Evolutionary conservation across 2,113 vertebrate genomes (phyloP).

Genomic region (Odobenus rosmarus): DNA sequence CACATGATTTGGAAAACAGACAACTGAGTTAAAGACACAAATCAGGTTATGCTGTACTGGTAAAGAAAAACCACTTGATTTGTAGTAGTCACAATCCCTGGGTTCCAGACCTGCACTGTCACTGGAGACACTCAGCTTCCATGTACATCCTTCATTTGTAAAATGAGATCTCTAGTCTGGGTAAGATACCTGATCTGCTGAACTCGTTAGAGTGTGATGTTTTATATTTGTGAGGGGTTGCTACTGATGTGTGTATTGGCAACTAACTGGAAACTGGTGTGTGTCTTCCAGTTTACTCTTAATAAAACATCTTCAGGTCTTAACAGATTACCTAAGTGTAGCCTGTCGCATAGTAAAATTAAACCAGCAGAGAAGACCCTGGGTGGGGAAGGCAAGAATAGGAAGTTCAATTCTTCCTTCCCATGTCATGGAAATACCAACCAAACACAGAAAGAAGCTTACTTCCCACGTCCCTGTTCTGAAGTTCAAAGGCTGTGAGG

Average conservation of each 20-base stretch:
- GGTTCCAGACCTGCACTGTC: background rate
- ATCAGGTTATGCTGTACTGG: background rate
- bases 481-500: background rate
- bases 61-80: background rate
- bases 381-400: no score
- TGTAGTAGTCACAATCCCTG: rapidly evolving
- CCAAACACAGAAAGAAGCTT: background rate
- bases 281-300: background rate
- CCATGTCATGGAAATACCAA: background rate
- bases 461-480: background rate
- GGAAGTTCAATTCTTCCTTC: no score
- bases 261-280: background rate
- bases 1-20: background rate
- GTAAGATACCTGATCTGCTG: background rate
- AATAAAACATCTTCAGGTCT: background rate
- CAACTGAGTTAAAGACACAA: background rate
- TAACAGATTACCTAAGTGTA: background rate
- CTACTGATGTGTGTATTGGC: background rate
- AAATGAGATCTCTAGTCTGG: background rate
- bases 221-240: background rate
- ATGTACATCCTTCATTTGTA: background rate
- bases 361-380: background rate
- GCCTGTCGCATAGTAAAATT: background rate
- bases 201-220: background rate
- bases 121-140: background rate